Conservation (phyloP, 2,888 invertebrate species). For the Orthosia incerta region DNA sequence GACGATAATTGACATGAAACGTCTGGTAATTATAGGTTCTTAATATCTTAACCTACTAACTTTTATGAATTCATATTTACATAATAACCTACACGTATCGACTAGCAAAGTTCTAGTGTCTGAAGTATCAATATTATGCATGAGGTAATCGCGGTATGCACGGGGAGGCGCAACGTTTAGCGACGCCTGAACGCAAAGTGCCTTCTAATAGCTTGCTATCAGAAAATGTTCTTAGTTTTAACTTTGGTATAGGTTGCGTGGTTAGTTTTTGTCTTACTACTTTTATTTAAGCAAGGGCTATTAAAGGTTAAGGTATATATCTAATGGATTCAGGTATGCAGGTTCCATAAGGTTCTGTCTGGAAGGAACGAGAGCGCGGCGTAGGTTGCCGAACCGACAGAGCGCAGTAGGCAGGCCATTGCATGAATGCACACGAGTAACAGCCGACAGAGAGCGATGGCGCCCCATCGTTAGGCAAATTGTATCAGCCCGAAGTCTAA, state of each 20-base stretch:
- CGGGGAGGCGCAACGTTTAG: constrained; percentile 28
- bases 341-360: no score
- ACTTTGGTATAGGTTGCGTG: constrained; percentile 4
- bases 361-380: no score
- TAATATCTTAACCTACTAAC: neutral
- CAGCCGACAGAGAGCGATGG: no score
- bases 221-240: constrained; percentile 40
- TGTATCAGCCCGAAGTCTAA: no score
- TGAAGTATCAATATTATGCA: constrained; percentile 56
- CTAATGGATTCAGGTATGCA: no score
- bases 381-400: no score
- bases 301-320: no score
- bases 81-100: constrained; percentile 2
- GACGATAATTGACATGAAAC: no score
- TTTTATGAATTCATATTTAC: neutral
- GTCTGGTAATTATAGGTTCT: no score
- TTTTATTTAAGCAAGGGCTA: neutral
- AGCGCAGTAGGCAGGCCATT: no score
- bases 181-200: constrained; percentile 46
- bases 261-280: constrained; percentile 5
- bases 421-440: no score
- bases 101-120: constrained; percentile 21
- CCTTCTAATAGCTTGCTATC: constrained; percentile 53
- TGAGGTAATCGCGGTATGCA: constrained; percentile 44
- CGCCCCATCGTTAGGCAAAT: no score